Evolutionary conservation across 2,888 invertebrate genomes (phyloP), one percentile per base, ranked within the genome.

Genomic region (Ophraella communa): DNA sequence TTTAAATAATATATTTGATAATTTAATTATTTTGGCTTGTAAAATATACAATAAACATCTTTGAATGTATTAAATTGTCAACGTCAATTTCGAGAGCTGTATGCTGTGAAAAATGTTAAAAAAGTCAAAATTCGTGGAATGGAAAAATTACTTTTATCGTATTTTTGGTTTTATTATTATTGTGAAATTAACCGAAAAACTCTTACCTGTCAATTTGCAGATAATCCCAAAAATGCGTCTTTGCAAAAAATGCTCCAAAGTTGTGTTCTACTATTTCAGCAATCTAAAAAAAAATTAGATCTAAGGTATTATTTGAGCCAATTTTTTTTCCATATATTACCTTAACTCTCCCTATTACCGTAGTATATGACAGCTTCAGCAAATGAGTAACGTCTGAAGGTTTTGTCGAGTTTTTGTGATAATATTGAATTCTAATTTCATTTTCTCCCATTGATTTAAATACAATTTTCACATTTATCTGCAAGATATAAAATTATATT

Each of bases 201-300:
- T 70, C 66, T 71, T 78, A 84, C 84, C 71, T 71, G 56, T 82
- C 77, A 11, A 85, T 79, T 60, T 78, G 69, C 44, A 84, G 74
- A 18, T 79, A 70, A 17, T 78, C 72, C 84, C 84, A 84, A 14
- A 85, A 74, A 17, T 76, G 72, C 4, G 72, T 53, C 74, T 84
- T 84, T 59, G 79, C 80, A 52, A 76, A 79, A 44, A 77, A 71
- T 59, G 64, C 67, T 11, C 79, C 79, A 65, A 78, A 80, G 69
- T 77, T 78, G 66, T 78, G 74, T 45, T 78, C 76, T 2, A 79
- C 71, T 33, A 83, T 76, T 68, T 82, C 80, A 27, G 75, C 73
- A 56, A 84, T 71, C 83, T 83, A 69, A 54, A 75, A 74, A 27
- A 51, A 20, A n/a, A n/a, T n/a, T n/a, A n/a, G n/a, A 30, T 39